Evolutionary conservation across 1,140 invertebrate species (phyloP).

Genomic region (Pseudomyrmex sp.): DNA sequence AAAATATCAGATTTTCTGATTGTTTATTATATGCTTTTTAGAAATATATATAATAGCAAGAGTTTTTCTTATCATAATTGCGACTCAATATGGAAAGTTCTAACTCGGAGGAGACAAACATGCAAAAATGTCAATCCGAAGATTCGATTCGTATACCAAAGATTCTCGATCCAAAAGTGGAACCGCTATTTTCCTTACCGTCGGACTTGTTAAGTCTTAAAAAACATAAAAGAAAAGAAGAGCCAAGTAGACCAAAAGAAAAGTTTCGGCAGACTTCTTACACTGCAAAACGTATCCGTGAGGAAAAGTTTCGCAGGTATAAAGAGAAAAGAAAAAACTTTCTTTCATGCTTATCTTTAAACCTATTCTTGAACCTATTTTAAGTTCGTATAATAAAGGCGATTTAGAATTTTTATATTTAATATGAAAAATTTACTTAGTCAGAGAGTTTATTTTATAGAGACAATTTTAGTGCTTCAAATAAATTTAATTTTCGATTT

Average conservation of each 20-base stretch:
- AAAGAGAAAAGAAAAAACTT: not conserved
- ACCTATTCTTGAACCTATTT: too few relatives aligned
- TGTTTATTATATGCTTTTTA: constrained; percentile 20
- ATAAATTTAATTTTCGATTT: not conserved
- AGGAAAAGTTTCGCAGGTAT: constrained; percentile 75
- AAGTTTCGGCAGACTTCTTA: constrained; percentile 58
- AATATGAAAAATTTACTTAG: not conserved
- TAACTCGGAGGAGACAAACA: not conserved
- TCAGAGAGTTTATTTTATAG: not conserved
- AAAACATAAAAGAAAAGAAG: constrained; percentile 38
- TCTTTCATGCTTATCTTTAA: not conserved
- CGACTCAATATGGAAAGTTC: constrained; percentile 59
- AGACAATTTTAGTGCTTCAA: not conserved
- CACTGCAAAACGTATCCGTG: constrained; percentile 64
- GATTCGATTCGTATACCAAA: constrained; percentile 6
- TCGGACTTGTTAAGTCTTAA: constrained; percentile 61
- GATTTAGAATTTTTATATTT: not conserved
- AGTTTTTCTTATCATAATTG: constrained; percentile 1
- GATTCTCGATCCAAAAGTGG: constrained; percentile 61
- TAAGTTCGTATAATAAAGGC: not conserved
- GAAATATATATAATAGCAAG: constrained; percentile 4
- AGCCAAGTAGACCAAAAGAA: constrained; percentile 32
- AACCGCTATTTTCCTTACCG: constrained; percentile 71
- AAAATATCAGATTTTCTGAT: too few relatives aligned
- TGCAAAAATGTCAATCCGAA: constrained; percentile 5